Evolutionary conservation across 30 jellyfish, hydroid and myxozoan species (phyloP), one percentile per base, ranked within the genome.

Genomic region (Sanderia malayensis): DNA sequence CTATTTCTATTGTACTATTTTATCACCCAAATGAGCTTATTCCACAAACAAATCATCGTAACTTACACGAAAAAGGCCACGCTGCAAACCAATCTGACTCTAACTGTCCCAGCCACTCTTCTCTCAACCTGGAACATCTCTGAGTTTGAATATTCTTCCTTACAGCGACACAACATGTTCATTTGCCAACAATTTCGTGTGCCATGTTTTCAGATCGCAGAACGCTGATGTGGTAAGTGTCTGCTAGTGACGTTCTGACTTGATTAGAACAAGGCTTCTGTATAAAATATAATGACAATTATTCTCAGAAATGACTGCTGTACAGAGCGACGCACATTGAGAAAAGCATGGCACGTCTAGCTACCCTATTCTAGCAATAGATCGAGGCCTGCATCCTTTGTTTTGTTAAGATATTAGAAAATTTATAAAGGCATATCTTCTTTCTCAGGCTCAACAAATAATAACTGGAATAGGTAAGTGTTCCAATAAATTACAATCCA

Each of bases 161-260:
- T 64, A 18, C 49, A 92, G 98, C 25, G 87, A 92, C 37, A 92
- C 98, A 44, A 73, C 98, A 21, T 92, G 98, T 68, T 84, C 98
- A 11, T 77, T 92, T 46, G 98, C 98, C 17, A 95, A 74, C 44
- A 63, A 52, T 28, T 92, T 92, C 57, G 82, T 61, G 18, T 92
- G 98, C 44, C 95, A 84, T 61, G 98, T 92, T 6, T 92, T 92
- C 73, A 19, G 83, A 27, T 63, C 94, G n/a, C 55, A 65, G 32
- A 61, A 78, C 27, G 75, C 84, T 1, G 80, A 67, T 10, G 31
- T 74, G 86, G 98, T 92, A 67, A 73, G 82, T 49, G n/a, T 49
- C n/a, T n/a, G n/a, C n/a, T n/a, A n/a, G n/a, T n/a, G n/a, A n/a
- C n/a, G n/a, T n/a, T n/a, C n/a, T n/a, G n/a, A n/a, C n/a, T n/a